Evolutionary conservation across 2,888 invertebrate genomes (phyloP).

Genomic region (Heliconius cydno): DNA sequence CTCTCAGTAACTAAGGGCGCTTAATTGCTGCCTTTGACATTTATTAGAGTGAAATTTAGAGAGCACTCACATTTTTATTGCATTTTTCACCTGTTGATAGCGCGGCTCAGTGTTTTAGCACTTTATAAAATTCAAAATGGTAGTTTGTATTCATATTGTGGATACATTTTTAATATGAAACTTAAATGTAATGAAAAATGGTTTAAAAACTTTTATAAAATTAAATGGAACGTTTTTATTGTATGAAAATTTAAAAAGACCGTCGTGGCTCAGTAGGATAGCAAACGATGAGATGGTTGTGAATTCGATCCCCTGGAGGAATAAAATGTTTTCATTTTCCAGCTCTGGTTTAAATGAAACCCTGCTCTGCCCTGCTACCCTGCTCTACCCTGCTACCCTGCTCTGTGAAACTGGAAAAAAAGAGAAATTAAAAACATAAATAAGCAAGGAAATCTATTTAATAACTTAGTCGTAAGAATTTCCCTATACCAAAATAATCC

Average conservation of each 20-base stretch:
- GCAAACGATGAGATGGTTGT: background rate
- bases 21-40: slow-evolving; percentile 46
- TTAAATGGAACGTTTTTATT: background rate
- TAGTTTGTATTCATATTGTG: slow-evolving; percentile 1
- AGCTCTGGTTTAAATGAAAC: too few species aligned
- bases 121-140: slow-evolving; percentile 38
- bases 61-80: slow-evolving; percentile 43
- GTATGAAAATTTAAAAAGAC: too few species aligned
- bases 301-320: background rate
- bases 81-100: slow-evolving; percentile 44
- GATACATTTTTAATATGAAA: slow-evolving; percentile 1
- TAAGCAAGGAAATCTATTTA: too few species aligned
- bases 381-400: too few species aligned
- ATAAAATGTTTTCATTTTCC: background rate
- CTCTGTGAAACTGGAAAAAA: too few species aligned
- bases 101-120: slow-evolving; percentile 33
- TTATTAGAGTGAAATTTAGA: slow-evolving; percentile 47
- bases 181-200: background rate
- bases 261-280: background rate
- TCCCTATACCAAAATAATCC: background rate
- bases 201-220: background rate
- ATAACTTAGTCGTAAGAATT: background rate
- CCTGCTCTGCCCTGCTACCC: too few species aligned
- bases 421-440: too few species aligned
- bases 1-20: slow-evolving; percentile 35